These are phyloP conservation scores for Sebastes cheni DNA, from an alignment of 2,797 vertebrate species.

Conservation along the genomic window DNA sequence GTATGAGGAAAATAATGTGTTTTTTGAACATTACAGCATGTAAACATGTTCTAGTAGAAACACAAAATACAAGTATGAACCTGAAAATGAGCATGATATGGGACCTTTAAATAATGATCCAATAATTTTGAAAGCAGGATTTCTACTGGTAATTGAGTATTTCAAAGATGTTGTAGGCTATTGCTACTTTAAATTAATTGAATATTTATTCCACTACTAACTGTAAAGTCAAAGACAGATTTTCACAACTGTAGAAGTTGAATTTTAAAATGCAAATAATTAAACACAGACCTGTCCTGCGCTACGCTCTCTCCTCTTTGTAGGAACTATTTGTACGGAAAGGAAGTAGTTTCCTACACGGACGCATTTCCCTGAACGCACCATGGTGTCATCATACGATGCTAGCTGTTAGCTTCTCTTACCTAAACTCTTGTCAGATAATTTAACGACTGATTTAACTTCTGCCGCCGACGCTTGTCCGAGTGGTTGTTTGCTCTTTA, in stretches of 20 bases:
- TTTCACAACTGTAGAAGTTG: background rate
- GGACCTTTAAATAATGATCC: background rate
- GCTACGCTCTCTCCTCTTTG: background rate
- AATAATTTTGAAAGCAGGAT: background rate
- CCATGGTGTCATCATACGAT: conserved; percentile 66
- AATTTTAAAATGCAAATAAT: background rate
- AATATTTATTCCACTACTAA: background rate
- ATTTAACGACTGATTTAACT: background rate
- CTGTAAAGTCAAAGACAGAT: background rate
- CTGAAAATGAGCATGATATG: no score
- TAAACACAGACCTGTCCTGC: background rate
- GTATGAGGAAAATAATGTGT: no score
- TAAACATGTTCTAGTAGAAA: no score
- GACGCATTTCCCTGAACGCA: conserved; percentile 51
- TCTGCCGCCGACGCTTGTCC: background rate
- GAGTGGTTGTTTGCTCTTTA: background rate
- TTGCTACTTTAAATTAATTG: background rate
- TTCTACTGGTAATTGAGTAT: background rate
- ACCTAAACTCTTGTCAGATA: background rate
- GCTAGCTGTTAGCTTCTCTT: conserved; percentile 41
- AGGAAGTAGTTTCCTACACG: conserved; percentile 53
- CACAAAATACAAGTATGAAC: no score
- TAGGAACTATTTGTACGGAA: conserved; percentile 57
- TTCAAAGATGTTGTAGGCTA: background rate
- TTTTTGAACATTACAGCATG: no score